Evolutionary conservation across 2,113 vertebrate species (phyloP).

Genomic region (Odontesthes bonariensis): DNA sequence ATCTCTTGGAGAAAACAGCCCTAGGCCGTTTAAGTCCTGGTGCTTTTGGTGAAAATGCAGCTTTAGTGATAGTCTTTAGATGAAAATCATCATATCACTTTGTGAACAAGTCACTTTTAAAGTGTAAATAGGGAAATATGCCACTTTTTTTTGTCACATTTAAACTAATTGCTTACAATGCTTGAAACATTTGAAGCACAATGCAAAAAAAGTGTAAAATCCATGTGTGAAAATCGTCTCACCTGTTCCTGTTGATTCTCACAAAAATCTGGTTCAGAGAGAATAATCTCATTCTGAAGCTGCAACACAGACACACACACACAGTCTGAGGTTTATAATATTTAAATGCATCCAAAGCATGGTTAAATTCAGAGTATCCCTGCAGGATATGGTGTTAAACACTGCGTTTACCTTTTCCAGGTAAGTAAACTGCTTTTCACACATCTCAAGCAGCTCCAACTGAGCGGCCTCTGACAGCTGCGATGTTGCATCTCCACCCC

Average conservation of each 20-base stretch:
- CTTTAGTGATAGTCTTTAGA: no score
- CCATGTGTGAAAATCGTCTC: slow-evolving; percentile 5
- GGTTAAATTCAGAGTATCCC: neutral
- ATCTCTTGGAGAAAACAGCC: no score
- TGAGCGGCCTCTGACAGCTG: slow-evolving; percentile 63
- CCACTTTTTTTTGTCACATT: no score
- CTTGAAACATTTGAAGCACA: neutral
- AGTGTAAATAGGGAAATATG: no score
- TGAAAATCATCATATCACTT: no score
- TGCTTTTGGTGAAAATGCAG: no score
- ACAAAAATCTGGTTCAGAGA: slow-evolving; percentile 64
- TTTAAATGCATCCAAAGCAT: neutral
- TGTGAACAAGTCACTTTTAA: no score
- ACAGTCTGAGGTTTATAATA: neutral
- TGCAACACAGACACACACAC: slow-evolving; percentile 65
- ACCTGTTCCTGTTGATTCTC: slow-evolving; percentile 75
- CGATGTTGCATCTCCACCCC: neutral
- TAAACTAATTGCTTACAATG: no score
- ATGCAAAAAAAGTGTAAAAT: neutral
- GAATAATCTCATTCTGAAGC: slow-evolving; percentile 80
- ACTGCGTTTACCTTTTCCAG: slow-evolving; percentile 67
- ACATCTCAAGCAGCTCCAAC: slow-evolving; percentile 69
- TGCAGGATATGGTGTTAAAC: no score
- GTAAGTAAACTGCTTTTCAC: slow-evolving; percentile 77
- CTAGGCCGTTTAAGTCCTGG: no score